phyloP scores from a whole-genome alignment of 53 echinoderm and acorn worm genomes.

The Arbacia lixula region DNA sequence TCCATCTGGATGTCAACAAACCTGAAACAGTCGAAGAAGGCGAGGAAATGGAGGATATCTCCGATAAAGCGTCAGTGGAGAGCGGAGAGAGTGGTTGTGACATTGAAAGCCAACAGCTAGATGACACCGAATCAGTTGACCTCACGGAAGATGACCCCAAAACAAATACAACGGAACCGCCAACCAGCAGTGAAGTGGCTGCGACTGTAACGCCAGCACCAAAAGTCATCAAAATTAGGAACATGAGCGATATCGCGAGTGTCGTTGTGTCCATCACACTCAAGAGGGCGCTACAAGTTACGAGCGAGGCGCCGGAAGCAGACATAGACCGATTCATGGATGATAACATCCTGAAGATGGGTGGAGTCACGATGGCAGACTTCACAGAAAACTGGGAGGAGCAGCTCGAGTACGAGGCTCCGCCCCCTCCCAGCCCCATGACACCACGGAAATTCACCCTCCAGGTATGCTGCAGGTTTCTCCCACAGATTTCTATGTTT shows the following conservation, averaged over 20 bases:
- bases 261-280: constrained; percentile 74
- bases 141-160: not conserved
- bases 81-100: constrained; percentile 85
- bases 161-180: not conserved
- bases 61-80: constrained; percentile 46
- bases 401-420: constrained; percentile 30
- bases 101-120: constrained; percentile 74
- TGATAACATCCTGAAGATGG: constrained; percentile 66
- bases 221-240: constrained; percentile 67
- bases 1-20: constrained; percentile 53
- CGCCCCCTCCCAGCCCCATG: not conserved
- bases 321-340: constrained; percentile 74
- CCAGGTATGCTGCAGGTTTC: constrained; percentile 20
- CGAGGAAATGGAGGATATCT: not conserved
- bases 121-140: constrained; percentile 57
- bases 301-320: constrained; percentile 39
- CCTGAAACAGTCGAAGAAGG: constrained; percentile 37
- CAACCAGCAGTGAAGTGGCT: not conserved
- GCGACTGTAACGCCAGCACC: not conserved
- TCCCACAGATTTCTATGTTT: no score
- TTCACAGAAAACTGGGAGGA: constrained; percentile 57
- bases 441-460: constrained; percentile 12
- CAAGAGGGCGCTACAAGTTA: constrained; percentile 58
- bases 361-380: constrained; percentile 57
- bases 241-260: constrained; percentile 71